Evolutionary conservation across 1,140 invertebrate species (phyloP).

Genomic region (Cyrtorhinus lividipennis): DNA sequence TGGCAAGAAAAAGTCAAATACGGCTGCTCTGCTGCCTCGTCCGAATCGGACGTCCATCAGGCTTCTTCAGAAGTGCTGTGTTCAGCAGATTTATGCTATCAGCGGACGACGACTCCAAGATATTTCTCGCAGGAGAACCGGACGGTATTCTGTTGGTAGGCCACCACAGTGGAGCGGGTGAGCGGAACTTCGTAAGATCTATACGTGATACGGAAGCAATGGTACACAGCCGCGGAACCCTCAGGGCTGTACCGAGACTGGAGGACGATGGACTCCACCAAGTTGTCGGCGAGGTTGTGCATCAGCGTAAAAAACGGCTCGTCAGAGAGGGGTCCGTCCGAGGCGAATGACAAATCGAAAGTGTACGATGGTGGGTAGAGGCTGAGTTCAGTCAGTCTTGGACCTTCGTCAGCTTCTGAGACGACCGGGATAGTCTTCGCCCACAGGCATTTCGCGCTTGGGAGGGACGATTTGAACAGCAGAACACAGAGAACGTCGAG

Average conservation of each 20-base stretch:
- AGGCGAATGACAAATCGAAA: slow-evolving; percentile 31
- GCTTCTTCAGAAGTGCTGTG: no score
- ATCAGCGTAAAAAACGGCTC: slow-evolving; percentile 28
- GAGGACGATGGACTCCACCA: slow-evolving; percentile 30
- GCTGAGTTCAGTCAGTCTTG: neutral
- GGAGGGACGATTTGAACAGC: neutral
- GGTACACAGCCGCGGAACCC: slow-evolving; percentile 26
- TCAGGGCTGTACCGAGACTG: slow-evolving; percentile 28
- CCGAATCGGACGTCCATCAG: no score
- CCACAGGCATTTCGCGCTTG: slow-evolving; percentile 13
- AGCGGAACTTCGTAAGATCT: slow-evolving; percentile 30
- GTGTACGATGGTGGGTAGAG: slow-evolving; percentile 27
- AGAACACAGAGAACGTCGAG: neutral
- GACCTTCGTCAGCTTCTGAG: neutral
- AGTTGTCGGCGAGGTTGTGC: slow-evolving; percentile 29
- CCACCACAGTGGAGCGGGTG: slow-evolving; percentile 29
- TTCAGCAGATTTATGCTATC: no score
- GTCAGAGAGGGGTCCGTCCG: slow-evolving; percentile 24
- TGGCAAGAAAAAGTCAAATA: no score
- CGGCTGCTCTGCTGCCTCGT: no score
- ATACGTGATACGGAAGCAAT: slow-evolving; percentile 33
- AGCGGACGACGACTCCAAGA: neutral
- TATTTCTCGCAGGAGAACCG: neutral
- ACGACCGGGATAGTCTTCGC: neutral
- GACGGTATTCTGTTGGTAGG: slow-evolving; percentile 30